Evolutionary conservation across 2,797 vertebrate genomes (phyloP).

Genomic region (Notamacropus eugenii): DNA sequence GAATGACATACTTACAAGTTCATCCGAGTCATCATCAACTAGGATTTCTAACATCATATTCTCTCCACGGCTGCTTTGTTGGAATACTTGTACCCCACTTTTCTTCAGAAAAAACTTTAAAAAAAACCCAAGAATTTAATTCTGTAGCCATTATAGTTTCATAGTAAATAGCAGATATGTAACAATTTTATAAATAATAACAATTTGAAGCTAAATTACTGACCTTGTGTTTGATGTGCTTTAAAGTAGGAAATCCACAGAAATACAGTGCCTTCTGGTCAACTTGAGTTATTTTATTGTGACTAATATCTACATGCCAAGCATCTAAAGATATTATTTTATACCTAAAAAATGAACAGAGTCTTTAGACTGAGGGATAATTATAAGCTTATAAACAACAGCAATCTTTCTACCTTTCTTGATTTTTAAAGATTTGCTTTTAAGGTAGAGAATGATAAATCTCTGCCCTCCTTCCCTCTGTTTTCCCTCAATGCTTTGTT

Average conservation of each 20-base stretch:
- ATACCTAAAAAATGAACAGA: slow-evolving; percentile 86
- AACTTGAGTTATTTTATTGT: slow-evolving; percentile 87
- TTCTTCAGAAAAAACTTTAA: slow-evolving; percentile 94
- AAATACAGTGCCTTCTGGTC: slow-evolving; percentile 94
- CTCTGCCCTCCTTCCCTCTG: background rate
- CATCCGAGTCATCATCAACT: slow-evolving; percentile 82
- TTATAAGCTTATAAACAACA: slow-evolving; percentile 32
- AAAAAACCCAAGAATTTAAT: slow-evolving; percentile 62
- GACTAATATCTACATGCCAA: slow-evolving; percentile 91
- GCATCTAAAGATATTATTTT: slow-evolving; percentile 92
- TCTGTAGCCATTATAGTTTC: slow-evolving; percentile 34
- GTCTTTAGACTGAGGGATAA: slow-evolving; percentile 57
- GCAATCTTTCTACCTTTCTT: slow-evolving; percentile 50
- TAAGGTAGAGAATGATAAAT: slow-evolving; percentile 11
- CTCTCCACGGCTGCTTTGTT: slow-evolving; percentile 97
- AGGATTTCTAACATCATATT: slow-evolving; percentile 95
- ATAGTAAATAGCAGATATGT: slow-evolving; percentile 47
- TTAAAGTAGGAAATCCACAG: slow-evolving; percentile 97
- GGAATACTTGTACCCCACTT: slow-evolving; percentile 95
- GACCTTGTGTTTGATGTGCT: slow-evolving; percentile 97
- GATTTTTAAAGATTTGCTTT: slow-evolving; percentile 44
- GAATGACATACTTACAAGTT: slow-evolving; percentile 85
- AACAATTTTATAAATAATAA: slow-evolving; percentile 52
- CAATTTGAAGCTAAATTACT: slow-evolving; percentile 57
- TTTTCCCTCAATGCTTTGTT: background rate